These are phyloP conservation scores for Alexandromys fortis DNA, from an alignment of 2,113 vertebrate species.

Conservation along the genomic window DNA sequence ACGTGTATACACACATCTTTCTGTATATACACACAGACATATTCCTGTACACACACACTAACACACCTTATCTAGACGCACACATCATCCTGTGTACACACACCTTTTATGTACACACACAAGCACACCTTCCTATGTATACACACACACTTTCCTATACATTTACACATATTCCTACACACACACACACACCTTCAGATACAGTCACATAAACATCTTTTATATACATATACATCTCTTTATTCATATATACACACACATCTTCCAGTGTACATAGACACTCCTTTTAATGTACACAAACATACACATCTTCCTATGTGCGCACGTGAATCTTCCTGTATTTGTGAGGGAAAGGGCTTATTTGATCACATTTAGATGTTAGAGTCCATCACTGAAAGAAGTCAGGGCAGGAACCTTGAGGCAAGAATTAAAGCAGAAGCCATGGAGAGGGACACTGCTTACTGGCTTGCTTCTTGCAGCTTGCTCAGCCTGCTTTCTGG, in stretches of 20 bases:
- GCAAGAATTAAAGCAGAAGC: neutral
- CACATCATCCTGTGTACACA: neutral
- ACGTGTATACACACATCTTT: neutral
- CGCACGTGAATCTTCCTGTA: too few relatives aligned
- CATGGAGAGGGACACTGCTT: neutral
- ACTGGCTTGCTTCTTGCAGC: neutral
- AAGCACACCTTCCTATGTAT: neutral
- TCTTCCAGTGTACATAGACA: neutral
- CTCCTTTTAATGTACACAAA: neutral
- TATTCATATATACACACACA: neutral
- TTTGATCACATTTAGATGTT: neutral
- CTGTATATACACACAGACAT: neutral
- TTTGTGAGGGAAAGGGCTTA: neutral
- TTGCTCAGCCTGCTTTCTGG: neutral
- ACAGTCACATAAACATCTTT: neutral
- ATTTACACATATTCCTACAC: neutral
- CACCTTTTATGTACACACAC: too few relatives aligned
- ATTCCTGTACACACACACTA: neutral
- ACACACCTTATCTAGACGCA: neutral
- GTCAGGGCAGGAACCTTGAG: neutral
- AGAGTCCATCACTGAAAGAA: neutral
- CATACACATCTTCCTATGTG: neutral
- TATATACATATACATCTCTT: neutral
- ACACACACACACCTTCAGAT: neutral
- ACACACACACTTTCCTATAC: neutral